Conservation (phyloP, 2,888 invertebrate species). For the Schizaphis graminum region DNA sequence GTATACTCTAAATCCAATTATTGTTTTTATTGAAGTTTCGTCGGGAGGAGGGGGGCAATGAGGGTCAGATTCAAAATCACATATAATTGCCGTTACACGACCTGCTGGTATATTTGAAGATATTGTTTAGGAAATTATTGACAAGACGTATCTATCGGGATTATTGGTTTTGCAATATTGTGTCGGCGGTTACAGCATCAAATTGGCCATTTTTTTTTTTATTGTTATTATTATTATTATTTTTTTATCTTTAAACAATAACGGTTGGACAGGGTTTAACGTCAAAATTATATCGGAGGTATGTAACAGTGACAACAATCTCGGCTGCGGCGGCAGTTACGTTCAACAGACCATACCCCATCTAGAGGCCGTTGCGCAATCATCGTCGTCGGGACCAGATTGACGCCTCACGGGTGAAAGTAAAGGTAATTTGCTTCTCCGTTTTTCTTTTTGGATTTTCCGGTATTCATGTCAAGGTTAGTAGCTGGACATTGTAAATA, state of each 20-base stretch:
- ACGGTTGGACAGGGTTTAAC: constrained; percentile 64
- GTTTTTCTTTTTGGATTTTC: constrained; percentile 60
- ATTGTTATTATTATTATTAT: constrained; percentile 7
- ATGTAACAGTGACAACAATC: constrained; percentile 34
- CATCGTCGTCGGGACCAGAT: constrained; percentile 45
- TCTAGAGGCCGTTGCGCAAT: constrained; percentile 47
- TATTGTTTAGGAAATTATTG: constrained; percentile 1
- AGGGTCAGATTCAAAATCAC: background rate
- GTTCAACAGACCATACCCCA: constrained; percentile 63
- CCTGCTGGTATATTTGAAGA: background rate
- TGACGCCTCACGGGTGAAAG: constrained; percentile 64
- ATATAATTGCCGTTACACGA: background rate
- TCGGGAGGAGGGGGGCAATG: background rate
- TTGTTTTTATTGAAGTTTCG: background rate
- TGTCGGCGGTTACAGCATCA: constrained; percentile 47
- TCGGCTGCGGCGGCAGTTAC: constrained; percentile 47
- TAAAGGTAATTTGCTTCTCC: constrained; percentile 62
- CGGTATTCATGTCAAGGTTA: constrained; percentile 62
- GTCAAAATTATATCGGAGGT: constrained; percentile 52
- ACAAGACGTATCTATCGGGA: constrained; percentile 39
- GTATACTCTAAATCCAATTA: background rate
- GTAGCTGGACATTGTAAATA: background rate
- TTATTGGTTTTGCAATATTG: constrained; percentile 37
- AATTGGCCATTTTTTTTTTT: constrained; percentile 54
- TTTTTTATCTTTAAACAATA: constrained; percentile 28